Conservation (phyloP, 2,797 vertebrate species). For the Brachymystax lenok region DNA sequence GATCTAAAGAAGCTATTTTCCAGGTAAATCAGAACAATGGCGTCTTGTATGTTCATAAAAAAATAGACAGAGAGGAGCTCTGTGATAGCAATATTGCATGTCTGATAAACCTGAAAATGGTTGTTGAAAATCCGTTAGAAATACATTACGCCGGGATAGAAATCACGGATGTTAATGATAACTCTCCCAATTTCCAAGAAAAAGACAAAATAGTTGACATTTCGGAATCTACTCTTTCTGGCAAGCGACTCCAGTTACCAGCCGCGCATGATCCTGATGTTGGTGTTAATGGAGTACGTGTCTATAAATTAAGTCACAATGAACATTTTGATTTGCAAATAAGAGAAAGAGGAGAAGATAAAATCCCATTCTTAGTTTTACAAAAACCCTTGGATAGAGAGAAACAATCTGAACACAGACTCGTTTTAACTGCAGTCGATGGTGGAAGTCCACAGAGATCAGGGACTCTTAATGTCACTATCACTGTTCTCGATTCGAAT, state of each 20-base stretch:
- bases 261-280: constrained; percentile 73
- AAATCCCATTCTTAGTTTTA: constrained; percentile 59
- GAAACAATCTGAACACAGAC: constrained; percentile 35
- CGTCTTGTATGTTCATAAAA: constrained; percentile 65
- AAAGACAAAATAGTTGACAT: constrained; percentile 62
- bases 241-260: constrained; percentile 72
- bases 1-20: constrained; percentile 67
- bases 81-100: constrained; percentile 67
- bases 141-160: constrained; percentile 76
- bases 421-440: constrained; percentile 63
- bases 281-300: constrained; percentile 60
- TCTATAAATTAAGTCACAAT: constrained; percentile 63
- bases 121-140: constrained; percentile 76
- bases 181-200: constrained; percentile 62
- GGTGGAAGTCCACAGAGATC: constrained; percentile 64
- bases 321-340: constrained; percentile 59
- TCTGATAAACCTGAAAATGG: constrained; percentile 72
- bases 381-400: constrained; percentile 67
- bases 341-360: constrained; percentile 58
- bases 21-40: constrained; percentile 73
- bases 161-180: constrained; percentile 71
- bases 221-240: constrained; percentile 58
- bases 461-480: constrained; percentile 58
- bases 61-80: constrained; percentile 77
- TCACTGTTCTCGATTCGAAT: constrained; percentile 65